Evolutionary conservation across 2,888 invertebrate genomes (phyloP), one percentile per base, ranked within the genome.

Genomic region (Emmelina monodactyla): DNA sequence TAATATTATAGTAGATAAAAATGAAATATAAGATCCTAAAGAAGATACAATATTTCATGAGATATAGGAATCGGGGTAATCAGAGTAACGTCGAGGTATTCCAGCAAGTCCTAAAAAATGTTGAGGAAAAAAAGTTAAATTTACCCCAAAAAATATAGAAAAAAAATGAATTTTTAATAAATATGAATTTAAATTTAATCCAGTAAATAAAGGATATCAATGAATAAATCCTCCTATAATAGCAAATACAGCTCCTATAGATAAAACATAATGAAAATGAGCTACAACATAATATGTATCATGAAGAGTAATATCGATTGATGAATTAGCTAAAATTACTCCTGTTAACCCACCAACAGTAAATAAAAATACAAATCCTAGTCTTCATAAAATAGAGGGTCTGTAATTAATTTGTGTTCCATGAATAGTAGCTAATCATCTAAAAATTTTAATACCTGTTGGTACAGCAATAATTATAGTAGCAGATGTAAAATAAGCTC

Each of bases 391-490:
- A 53, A 86, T 75, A 16, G 84, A 65, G 0, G 87, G 83, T 0
- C 79, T 83, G 50, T 80, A 83, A 34, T 70, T 73, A 52, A 88
- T 58, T 79, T 83, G 82, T 15, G 83, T 70, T 45, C 88, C 88
- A 54, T 86, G 83, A 14, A 89, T 45, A 10, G 88, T 88, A 1
- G 88, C 86, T 69, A 89, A 51, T 85, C 89, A 91, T 16, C 88
- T 65, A 70, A 91, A 91, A 73, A 92, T 83, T 84, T 91, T 91
- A 83, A 92, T 88, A 47, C 90, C 91, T 12, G 91, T 92, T 0
- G 91, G 91, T 0, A 92, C 84, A 1, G 89, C 91, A 89, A 92
- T 92, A 83, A 92, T 88, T 85, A 91, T 91, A 12, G 91, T 92
- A 0, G 89, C 90, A 31, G 91, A 87, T 0, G 90, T 91, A 64